Evolutionary conservation across 2,888 invertebrate species (phyloP), one percentile per base, ranked within the genome.

Genomic region (Nomada lathburiana): DNA sequence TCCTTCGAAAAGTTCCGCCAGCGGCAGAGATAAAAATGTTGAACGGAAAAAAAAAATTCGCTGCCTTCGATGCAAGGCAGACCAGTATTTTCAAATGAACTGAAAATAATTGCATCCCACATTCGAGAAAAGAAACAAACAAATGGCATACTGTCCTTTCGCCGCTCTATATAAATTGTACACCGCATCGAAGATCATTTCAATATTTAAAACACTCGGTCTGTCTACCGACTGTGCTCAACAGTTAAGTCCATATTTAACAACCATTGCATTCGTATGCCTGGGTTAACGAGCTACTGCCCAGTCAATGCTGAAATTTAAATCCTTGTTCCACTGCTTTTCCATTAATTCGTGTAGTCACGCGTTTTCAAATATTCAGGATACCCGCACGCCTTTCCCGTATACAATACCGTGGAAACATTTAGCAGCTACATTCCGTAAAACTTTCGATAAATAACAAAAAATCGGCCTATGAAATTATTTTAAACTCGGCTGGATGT

Each of bases 241-340:
- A 0, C 42, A 44, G 44, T 44, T 20, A 53, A 7, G 18, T 62
- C 52, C 5, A 44, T 11, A 18, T 62, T 47, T 70, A 76, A 60
- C 70, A 47, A 63, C 47, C 13, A 16, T 7, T 0, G 10, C 2
- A n/a, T 42, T 52, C 26, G 26, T 42, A n/a, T 65, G 47, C 20
- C 42, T 29, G 11, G 9, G 23, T 36, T 47, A 55, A 7, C 20
- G 20, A 57, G 47, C n/a, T 47, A 50, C n/a, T 26, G 53, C 11
- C 23, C 16, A n/a, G 42, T 9, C 42, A 44, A 55, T 23, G 59
- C 9, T 44, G 52, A 60, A 60, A 65, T 77, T 67, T 52, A 75
- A 71, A 77, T 77, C 59, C 59, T 18, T 23, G 65, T 59, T 59
- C 2, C 29, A 18, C 29, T 0, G 59, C 36, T 53, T 76, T 59